Base-by-base conservation (phyloP, 2,888 invertebrate species). In the Miltochrista miniata region DNA sequence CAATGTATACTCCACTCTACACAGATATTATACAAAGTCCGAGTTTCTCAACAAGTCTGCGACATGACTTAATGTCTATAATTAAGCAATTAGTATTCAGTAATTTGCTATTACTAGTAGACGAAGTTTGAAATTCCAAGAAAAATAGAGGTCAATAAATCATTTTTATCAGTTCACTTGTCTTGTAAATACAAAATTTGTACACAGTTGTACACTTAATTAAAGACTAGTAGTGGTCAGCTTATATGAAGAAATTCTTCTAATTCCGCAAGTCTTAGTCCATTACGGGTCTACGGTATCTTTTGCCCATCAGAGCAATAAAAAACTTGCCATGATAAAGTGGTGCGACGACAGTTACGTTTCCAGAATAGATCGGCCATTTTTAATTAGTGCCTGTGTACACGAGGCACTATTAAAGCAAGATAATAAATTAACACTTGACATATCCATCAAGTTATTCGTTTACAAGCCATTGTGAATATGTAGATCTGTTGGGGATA, bases 391-490 rank as follows among this genome's bases (percentile, higher is more conserved):
- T 50, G 50, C 41, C 51, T 53, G 48, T 49, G 56, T 45, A 52
- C 61, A 64, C 51, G 35, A 48, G 47, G 43, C 52, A 59, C 60
- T 68, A 73, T 73, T 70, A 68, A 67, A 72, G 67, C 66, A 58
- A 68, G 72, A 67, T 70, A 64, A 77, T 80, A 80, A 78, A 79
- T 79, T 77, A 69, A 72, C 71, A 70, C 64, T 69, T 73, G 78
- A 70, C 71, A 64, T 68, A 67, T 71, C 67, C 74, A 79, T 80
- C 79, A 76, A 70, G 59, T 55, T 45, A 55, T 56, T 64, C 52
- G 58, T 74, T 74, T 76, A 76, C 68, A 60, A 35, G 44, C 35
- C 33, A 44, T 44, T 70, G 65, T 63, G 64, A 51, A 54, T 60
- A 50, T 48, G 46, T 42, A 41, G 53, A 45, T 38, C 44, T 51